A percentile compares a stretch with the other conserved stretches of the same genome.
phyloP scores from a whole-genome alignment of 2,797 vertebrate species.

The Pteropus rufus region DNA sequence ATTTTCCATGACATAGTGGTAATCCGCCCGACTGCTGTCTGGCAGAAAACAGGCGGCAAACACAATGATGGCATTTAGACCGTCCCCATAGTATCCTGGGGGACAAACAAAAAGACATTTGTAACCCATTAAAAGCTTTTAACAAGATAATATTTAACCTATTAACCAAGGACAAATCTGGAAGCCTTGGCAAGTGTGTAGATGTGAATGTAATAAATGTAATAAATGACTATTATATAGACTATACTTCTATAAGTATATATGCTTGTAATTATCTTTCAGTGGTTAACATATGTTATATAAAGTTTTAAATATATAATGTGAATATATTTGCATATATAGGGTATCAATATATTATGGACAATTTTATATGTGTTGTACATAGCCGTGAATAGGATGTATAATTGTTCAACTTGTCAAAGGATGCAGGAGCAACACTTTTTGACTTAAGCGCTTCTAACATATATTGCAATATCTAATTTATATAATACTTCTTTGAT shows the following conservation, averaged over 20 bases:
- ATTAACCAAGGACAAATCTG: conserved; percentile 28
- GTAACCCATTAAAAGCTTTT: conserved; percentile 66
- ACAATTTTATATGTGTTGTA: not conserved
- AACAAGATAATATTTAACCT: conserved; percentile 43
- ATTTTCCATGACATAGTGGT: conserved; percentile 99
- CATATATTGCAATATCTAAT: not conserved
- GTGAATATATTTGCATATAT: not conserved
- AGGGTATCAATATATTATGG: not conserved
- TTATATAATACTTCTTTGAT: not conserved
- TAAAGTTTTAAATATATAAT: not conserved
- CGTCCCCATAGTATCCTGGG: conserved; percentile 95
- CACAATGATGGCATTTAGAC: conserved; percentile 97
- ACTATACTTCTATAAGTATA: not conserved
- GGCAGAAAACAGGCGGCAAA: conserved; percentile 98
- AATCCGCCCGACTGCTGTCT: conserved; percentile 94
- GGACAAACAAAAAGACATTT: conserved; percentile 77
- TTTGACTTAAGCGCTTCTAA: not conserved
- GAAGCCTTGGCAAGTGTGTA: not conserved
- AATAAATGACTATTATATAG: not conserved
- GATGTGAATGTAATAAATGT: not conserved
- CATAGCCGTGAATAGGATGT: not conserved
- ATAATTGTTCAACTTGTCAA: not conserved
- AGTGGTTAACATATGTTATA: not conserved
- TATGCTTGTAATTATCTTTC: not conserved
- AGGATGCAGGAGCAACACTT: not conserved